Evolutionary conservation across 1,140 invertebrate species (phyloP).

Genomic region (Anadara kagoshimensis): DNA sequence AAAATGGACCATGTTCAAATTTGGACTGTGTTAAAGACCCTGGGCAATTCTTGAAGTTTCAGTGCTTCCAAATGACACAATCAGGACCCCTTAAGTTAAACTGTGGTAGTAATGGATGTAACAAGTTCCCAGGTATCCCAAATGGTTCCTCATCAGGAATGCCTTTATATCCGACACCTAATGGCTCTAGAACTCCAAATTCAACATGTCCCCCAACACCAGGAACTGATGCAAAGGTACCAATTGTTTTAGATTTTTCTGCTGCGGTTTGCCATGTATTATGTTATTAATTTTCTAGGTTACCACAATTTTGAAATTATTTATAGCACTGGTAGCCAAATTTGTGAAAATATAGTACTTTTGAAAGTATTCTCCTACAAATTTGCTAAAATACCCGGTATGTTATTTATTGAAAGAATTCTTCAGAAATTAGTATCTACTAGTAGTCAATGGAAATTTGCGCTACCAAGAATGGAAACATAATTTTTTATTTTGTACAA

Average conservation of each 20-base stretch:
- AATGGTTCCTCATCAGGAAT: constrained; percentile 33
- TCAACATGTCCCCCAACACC: constrained; percentile 67
- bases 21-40: constrained; percentile 3
- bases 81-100: constrained; percentile 26
- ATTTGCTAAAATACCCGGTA: no score
- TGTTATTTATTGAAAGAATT: no score
- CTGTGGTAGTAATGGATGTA: constrained; percentile 37
- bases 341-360: no score
- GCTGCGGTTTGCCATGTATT: no score
- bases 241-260: neutral
- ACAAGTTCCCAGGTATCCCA: constrained; percentile 19
- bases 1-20: constrained; percentile 3
- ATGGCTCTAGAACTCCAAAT: constrained; percentile 53
- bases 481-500: no score
- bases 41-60: constrained; percentile 29
- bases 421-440: no score
- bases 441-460: no score
- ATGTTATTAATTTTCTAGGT: no score
- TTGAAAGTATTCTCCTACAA: no score
- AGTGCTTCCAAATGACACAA: constrained; percentile 28
- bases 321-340: no score
- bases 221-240: constrained; percentile 54
- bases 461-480: no score
- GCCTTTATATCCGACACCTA: constrained; percentile 46
- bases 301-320: no score